A percentile compares a stretch with the other conserved stretches of the same genome.
phyloP scores from a whole-genome alignment of 2,888 invertebrate genomes.

The Peribatodes rhomboidaria region DNA sequence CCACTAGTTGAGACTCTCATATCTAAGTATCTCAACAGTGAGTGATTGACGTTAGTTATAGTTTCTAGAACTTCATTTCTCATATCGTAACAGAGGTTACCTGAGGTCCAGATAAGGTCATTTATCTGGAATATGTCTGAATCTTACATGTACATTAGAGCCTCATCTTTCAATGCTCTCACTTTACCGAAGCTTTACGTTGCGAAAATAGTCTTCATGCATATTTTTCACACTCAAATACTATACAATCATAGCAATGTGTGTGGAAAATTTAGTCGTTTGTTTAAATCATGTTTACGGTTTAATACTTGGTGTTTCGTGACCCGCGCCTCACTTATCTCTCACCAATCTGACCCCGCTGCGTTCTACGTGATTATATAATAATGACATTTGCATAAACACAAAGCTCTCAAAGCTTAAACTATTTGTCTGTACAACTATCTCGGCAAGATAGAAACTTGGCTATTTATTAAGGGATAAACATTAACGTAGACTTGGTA shows the following conservation, averaged over 20 bases:
- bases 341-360: conserved; percentile 58
- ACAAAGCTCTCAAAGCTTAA: conserved; percentile 25
- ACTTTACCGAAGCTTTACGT: neutral
- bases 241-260: neutral
- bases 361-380: conserved; percentile 53
- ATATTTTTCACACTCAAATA: neutral
- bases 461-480: conserved; percentile 35
- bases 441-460: conserved; percentile 23
- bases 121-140: too few relatives aligned
- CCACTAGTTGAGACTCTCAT: too few relatives aligned
- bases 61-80: too few relatives aligned
- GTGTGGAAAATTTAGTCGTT: neutral
- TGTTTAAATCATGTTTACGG: conserved; percentile 1
- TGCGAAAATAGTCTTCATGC: neutral
- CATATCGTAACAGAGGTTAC: too few relatives aligned
- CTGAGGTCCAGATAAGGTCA: too few relatives aligned
- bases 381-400: conserved; percentile 49
- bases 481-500: conserved; percentile 37
- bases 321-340: conserved; percentile 55
- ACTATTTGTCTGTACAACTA: conserved; percentile 32
- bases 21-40: too few relatives aligned
- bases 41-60: too few relatives aligned
- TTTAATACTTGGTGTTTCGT: conserved; percentile 56
- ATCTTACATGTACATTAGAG: too few relatives aligned
- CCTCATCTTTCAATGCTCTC: too few relatives aligned